These are phyloP conservation scores for Sminthopsis crassicaudata DNA, from an alignment of 2,113 vertebrate genomes.

Conservation along the genomic window DNA sequence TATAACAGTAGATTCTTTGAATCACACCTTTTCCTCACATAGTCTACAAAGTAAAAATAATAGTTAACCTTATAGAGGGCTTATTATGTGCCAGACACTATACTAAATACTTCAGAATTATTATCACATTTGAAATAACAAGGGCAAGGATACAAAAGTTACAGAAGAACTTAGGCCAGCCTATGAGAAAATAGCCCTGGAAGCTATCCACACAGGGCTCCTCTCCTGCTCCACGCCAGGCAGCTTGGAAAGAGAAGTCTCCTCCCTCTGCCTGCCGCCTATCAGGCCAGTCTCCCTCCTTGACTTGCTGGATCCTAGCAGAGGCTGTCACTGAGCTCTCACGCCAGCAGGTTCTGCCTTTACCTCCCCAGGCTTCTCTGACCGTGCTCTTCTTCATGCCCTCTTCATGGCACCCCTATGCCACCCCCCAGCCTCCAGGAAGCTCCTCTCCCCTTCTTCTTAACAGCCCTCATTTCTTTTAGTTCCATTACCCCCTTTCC, in stretches of 20 bases:
- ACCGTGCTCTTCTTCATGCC: background rate
- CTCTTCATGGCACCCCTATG: fast-evolving
- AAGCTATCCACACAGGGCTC: background rate
- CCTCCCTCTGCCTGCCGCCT: background rate
- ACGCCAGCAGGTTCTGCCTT: background rate
- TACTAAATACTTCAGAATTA: background rate
- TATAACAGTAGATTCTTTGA: background rate
- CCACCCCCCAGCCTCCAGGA: background rate
- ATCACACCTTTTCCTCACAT: background rate
- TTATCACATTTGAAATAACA: background rate
- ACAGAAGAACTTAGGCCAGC: background rate
- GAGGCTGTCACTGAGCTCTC: background rate
- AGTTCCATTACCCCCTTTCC: background rate
- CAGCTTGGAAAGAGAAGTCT: background rate
- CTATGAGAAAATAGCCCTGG: background rate
- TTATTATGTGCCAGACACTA: background rate
- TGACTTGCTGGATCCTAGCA: background rate
- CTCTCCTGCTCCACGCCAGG: background rate
- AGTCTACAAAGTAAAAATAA: background rate
- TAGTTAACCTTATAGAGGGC: background rate
- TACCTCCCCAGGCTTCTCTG: background rate
- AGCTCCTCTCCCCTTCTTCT: background rate
- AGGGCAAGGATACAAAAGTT: background rate
- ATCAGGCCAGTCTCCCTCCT: background rate
- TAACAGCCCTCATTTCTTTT: background rate